Base-by-base conservation (phyloP, 1,140 invertebrate genomes). In the Drosophila mauritiana region DNA sequence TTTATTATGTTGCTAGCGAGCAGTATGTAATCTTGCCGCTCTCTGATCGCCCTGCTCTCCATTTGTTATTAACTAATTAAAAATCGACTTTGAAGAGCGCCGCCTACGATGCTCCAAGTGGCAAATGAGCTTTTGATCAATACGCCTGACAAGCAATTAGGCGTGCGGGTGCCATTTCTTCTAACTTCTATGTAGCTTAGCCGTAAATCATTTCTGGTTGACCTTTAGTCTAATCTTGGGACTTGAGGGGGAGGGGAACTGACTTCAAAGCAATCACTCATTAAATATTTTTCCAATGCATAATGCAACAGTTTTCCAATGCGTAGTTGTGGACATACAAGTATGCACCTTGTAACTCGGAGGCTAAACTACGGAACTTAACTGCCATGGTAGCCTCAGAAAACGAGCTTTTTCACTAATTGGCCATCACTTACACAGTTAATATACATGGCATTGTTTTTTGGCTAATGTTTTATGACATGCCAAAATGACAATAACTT, bases 41-140 rank as follows among this genome's bases (percentile, higher is more conserved):
- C 37, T 61, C 48, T 5, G 78, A 80, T 78, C 79, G 52, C 56
- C 45, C 25, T 13, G 62, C 79, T 69, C 75, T 53, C 59, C 48
- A 75, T 51, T 51, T 74, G 48, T 88, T 79, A 59, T 79, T 59
- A 82, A 82, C 79, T 88, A 79, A 86, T 86, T 86, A 82, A 83
- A 77, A 83, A 45, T 63, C 59, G 56, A 67, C 79, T 86, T 86
- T 86, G 83, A 86, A 65, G 62, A 56, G 11, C 13, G 49, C 83
- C 83, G 83, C 65, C 39, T 13, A n/a, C 56, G 42, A 8, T 40
- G 15, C 27, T n/a, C 43, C 36, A 8, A 57, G 58, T 56, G 69
- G 43, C 64, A 79, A 78, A 86, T 49, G 36, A 72, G 78, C 78
- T 88, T 75, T 75, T 82, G 72, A 82, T 88, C 76, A 75, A 78